phyloP scores from a whole-genome alignment of 2,113 vertebrate species.

The Anthoscopus minutus region DNA sequence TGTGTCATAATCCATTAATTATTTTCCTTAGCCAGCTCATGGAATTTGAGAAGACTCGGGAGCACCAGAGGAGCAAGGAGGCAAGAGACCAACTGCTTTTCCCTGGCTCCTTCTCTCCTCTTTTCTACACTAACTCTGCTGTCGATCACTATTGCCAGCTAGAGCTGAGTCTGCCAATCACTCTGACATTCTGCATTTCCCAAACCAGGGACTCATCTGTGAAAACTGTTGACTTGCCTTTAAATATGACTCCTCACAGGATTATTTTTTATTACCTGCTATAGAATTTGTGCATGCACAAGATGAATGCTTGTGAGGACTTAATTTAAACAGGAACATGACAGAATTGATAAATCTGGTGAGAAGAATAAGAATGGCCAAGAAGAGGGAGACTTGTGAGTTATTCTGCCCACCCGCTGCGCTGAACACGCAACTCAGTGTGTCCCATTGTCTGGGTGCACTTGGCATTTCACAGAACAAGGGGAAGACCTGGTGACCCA shows the following conservation, averaged over 20 bases:
- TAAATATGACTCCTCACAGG: neutral
- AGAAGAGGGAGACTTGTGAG: neutral
- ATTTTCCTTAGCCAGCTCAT: neutral
- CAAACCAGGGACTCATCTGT: neutral
- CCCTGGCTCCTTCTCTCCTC: neutral
- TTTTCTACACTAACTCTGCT: neutral
- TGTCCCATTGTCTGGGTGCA: neutral
- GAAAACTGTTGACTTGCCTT: neutral
- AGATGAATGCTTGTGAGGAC: neutral
- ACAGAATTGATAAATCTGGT: neutral
- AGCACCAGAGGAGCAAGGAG: neutral
- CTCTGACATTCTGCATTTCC: neutral
- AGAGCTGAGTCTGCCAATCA: neutral
- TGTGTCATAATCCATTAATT: neutral
- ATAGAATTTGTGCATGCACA: neutral
- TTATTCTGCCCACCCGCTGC: neutral
- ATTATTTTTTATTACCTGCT: neutral
- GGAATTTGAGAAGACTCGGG: neutral
- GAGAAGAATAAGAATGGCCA: neutral
- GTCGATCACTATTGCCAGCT: neutral
- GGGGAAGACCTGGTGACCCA: neutral
- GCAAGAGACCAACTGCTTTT: neutral
- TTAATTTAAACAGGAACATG: neutral
- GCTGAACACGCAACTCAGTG: fast-evolving
- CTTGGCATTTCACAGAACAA: neutral